A percentile compares a stretch with the other conserved stretches of the same genome.
Conservation (phyloP, 2,113 vertebrate species). For the Callaeas wilsoni region DNA sequence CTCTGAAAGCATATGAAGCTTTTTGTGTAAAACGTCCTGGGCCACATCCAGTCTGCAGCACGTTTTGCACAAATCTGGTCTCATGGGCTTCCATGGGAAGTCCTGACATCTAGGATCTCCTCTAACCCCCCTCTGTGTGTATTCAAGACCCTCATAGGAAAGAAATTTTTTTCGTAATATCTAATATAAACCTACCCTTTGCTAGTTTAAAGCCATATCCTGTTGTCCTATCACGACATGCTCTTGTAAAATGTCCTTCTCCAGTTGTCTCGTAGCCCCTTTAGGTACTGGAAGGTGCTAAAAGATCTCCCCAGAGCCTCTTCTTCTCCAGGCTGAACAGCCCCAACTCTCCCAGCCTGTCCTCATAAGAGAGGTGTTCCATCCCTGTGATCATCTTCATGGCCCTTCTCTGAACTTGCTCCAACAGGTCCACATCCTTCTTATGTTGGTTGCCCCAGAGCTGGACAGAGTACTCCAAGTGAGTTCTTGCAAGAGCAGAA, state of each 20-base stretch:
- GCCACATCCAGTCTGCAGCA: neutral
- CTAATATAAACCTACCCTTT: neutral
- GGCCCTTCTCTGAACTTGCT: neutral
- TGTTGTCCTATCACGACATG: neutral
- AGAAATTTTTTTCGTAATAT: neutral
- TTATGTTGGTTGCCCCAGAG: neutral
- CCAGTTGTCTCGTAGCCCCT: accelerated
- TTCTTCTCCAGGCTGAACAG: neutral
- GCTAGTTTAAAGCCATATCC: neutral
- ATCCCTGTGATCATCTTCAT: neutral
- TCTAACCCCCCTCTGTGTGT: accelerated
- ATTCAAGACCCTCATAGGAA: neutral
- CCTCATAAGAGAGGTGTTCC: neutral
- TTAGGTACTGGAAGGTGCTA: neutral
- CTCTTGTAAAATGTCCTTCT: neutral
- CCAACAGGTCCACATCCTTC: neutral
- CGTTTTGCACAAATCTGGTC: neutral
- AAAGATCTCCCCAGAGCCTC: neutral
- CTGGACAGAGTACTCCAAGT: neutral
- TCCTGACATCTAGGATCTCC: neutral
- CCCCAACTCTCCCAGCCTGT: neutral
- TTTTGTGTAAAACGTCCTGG: neutral
- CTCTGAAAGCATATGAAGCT: constrained; percentile 10
- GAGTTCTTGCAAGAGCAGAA: neutral
- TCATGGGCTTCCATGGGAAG: neutral